A percentile compares a stretch with the other conserved stretches of the same genome.
phyloP scores from a whole-genome alignment of 2,113 vertebrate species.

The Orycteropus afer region DNA sequence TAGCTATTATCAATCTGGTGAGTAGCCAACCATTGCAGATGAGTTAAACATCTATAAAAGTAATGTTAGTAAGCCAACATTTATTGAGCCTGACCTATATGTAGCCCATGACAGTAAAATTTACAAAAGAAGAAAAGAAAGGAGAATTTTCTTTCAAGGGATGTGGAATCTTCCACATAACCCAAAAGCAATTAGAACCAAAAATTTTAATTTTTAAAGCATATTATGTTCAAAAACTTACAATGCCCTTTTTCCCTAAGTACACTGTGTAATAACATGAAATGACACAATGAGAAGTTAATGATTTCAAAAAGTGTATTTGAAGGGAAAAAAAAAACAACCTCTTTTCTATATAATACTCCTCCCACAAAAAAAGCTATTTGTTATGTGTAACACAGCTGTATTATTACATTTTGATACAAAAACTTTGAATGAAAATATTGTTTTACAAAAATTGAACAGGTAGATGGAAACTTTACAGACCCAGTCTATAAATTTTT shows the following conservation, averaged over 20 bases:
- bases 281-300: background rate
- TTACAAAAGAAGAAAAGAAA: background rate
- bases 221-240: background rate
- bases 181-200: background rate
- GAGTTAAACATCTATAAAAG: background rate
- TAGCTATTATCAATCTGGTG: background rate
- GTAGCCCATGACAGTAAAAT: background rate
- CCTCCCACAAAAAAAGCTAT: background rate
- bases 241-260: background rate
- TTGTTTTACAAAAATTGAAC: background rate
- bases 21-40: background rate
- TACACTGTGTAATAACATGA: background rate
- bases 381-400: background rate
- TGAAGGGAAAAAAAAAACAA: background rate
- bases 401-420: accelerated
- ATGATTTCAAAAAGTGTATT: background rate
- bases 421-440: background rate
- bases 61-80: background rate
- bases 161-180: background rate
- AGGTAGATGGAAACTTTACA: background rate
- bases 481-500: background rate
- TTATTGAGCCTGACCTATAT: background rate
- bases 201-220: background rate
- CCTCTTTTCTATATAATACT: background rate
- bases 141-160: background rate